Conservation (phyloP, 2,113 vertebrate genomes). For the Cyphomyrus discorhynchus region DNA sequence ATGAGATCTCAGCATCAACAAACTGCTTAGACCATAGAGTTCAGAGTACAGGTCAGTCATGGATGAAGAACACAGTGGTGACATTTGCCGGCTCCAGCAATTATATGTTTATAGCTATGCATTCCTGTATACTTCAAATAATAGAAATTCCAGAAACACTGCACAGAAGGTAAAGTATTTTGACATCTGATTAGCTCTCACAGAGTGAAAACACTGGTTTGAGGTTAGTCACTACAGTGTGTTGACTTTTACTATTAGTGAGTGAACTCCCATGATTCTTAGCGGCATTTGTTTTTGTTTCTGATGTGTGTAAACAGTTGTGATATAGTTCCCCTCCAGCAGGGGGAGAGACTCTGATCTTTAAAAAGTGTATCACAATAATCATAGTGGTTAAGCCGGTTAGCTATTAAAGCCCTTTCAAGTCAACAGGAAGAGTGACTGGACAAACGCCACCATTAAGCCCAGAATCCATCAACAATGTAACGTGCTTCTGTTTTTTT, state of each 20-base stretch:
- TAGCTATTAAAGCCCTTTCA: constrained; percentile 17
- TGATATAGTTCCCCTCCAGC: constrained; percentile 28
- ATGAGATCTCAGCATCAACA: not conserved
- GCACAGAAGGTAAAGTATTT: constrained; percentile 22
- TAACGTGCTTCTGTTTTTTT: not conserved
- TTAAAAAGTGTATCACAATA: not conserved
- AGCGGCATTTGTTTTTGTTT: constrained; percentile 32
- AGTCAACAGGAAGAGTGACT: constrained; percentile 1
- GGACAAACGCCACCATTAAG: constrained; percentile 7
- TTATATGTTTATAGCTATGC: not conserved
- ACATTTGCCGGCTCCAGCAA: too few relatives aligned
- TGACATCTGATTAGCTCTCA: constrained; percentile 19
- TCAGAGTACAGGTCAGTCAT: not conserved
- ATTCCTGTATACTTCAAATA: not conserved
- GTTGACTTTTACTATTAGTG: constrained; percentile 31
- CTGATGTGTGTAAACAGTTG: constrained; percentile 29
- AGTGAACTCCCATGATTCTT: constrained; percentile 32
- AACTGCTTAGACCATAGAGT: not conserved
- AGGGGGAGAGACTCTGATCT: not conserved
- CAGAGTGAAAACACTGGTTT: constrained; percentile 26
- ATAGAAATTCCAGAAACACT: not conserved
- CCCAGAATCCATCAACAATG: not conserved
- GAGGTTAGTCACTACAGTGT: constrained; percentile 26
- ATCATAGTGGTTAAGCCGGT: constrained; percentile 10
- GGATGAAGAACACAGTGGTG: not conserved